Evolutionary conservation across 2,797 vertebrate genomes (phyloP).

Genomic region (Vipera latastei): DNA sequence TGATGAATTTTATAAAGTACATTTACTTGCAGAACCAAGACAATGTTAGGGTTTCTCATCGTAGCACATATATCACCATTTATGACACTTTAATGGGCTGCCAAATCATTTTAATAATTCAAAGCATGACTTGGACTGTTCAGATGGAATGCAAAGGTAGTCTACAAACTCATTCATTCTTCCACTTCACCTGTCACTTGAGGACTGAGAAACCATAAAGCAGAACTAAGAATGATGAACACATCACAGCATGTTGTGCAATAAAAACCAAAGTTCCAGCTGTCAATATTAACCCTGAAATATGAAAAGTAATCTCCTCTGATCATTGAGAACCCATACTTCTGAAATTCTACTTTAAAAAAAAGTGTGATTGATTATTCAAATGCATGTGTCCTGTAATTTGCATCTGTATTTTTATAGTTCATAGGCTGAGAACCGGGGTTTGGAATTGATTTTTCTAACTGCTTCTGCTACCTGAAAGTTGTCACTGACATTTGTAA

Average conservation of each 20-base stretch:
- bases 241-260: not conserved
- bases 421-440: not conserved
- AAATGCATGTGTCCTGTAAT: not conserved
- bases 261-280: slow-evolving; percentile 8
- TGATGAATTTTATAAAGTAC: not conserved
- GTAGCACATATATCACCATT: not conserved
- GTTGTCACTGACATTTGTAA: not conserved
- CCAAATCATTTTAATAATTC: not conserved
- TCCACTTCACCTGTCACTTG: not conserved
- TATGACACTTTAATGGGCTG: not conserved
- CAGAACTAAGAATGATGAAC: not conserved
- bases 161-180: not conserved
- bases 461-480: not conserved
- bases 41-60: not conserved
- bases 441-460: not conserved
- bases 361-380: not conserved
- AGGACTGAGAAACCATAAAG: not conserved
- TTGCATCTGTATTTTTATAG: not conserved
- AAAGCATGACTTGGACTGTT: not conserved
- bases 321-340: not conserved
- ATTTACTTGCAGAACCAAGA: not conserved
- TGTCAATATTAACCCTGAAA: not conserved
- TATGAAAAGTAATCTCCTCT: not conserved
- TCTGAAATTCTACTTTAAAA: not conserved
- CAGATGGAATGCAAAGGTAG: fast-evolving